phyloP scores from a whole-genome alignment of 2,113 vertebrate species.

The Trochalopteron elliotii region DNA sequence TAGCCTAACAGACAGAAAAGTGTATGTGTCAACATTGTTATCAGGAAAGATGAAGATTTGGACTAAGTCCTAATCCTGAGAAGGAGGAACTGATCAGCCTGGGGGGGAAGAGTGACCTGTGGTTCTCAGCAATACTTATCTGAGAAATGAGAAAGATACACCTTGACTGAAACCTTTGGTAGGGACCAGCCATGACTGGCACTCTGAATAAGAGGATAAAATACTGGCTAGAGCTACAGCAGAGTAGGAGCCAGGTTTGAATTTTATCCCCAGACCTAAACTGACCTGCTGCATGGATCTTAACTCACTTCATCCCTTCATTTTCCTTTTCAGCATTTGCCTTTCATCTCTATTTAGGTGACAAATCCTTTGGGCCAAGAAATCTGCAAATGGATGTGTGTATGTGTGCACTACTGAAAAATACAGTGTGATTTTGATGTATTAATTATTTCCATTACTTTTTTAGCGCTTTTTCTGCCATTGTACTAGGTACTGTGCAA shows the following conservation, averaged over 20 bases:
- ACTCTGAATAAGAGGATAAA: not conserved
- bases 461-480: conserved; percentile 7
- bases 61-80: not conserved
- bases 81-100: not conserved
- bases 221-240: not conserved
- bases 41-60: not conserved
- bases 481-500: not conserved
- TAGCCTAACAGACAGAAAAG: not conserved
- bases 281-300: not conserved
- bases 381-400: not conserved
- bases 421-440: not conserved
- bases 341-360: not conserved
- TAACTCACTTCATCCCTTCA: not conserved
- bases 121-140: not conserved
- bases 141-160: not conserved
- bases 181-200: not conserved
- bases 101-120: not conserved
- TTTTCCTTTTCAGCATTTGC: not conserved
- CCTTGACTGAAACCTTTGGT: not conserved
- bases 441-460: conserved; percentile 7
- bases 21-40: not conserved
- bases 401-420: not conserved
- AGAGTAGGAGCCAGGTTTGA: not conserved
- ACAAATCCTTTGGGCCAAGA: not conserved
- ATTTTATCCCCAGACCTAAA: conserved; percentile 24